Percentiles rank a stretch among this genome's conserved stretches.
Evolutionary conservation across 1,140 invertebrate species (phyloP).

Genomic region (Maniola jurtina): DNA sequence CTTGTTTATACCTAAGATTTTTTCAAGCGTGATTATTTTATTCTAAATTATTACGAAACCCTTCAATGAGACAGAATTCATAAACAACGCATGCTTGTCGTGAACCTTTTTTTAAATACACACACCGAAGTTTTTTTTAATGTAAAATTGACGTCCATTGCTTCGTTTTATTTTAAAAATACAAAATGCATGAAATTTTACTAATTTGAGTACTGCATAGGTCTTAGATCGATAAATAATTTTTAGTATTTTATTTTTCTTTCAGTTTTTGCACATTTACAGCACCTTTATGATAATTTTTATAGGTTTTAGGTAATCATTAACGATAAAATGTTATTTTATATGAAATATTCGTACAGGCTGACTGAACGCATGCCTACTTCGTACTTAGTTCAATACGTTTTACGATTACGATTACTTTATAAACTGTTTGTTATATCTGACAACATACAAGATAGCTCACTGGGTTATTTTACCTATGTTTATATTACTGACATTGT

Average conservation of each 20-base stretch:
- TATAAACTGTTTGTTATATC: too few species aligned
- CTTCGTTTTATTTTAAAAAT: not conserved
- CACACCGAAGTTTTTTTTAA: not conserved
- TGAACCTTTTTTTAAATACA: not conserved
- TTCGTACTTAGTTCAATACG: too few species aligned
- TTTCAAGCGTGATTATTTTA: too few species aligned
- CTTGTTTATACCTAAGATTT: not conserved
- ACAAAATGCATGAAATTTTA: not conserved
- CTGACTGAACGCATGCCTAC: too few species aligned
- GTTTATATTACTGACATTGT: too few species aligned
- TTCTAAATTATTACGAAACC: not conserved
- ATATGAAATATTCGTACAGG: too few species aligned
- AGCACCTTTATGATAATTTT: not conserved
- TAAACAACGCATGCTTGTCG: not conserved
- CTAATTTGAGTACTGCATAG: not conserved
- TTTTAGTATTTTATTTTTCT: not conserved
- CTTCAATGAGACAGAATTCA: conserved; percentile 12
- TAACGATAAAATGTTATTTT: too few species aligned
- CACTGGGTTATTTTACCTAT: too few species aligned
- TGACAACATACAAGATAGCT: too few species aligned
- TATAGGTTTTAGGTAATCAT: not conserved
- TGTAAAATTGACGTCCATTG: too few species aligned
- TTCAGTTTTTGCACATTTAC: not conserved
- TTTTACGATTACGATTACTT: too few species aligned
- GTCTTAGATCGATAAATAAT: not conserved